Percentiles rank a stretch among this genome's conserved stretches.
Conservation (phyloP, 1,140 invertebrate genomes). For the Trissolcus basalis region DNA sequence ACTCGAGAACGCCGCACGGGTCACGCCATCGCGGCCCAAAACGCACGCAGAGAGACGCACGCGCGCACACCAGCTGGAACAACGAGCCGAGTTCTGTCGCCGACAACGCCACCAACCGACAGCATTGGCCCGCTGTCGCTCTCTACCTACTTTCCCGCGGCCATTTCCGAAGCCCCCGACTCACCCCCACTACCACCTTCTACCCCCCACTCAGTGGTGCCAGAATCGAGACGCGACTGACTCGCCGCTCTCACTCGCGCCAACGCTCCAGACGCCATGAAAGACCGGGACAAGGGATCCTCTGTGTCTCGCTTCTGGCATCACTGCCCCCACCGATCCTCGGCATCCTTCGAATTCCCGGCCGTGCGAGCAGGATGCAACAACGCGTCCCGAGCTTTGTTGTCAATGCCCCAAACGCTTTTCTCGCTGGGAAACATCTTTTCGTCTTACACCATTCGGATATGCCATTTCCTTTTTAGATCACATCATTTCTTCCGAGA, state of each 20-base stretch:
- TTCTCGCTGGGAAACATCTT: background rate
- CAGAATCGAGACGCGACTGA: conserved; percentile 11
- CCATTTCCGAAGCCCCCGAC: conserved; percentile 70
- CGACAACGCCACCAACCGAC: conserved; percentile 43
- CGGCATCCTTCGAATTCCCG: conserved; percentile 36
- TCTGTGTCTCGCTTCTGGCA: conserved; percentile 12
- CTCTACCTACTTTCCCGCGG: conserved; percentile 75
- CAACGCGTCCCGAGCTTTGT: conserved; percentile 17
- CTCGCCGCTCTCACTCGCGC: too few species aligned
- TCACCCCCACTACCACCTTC: conserved; percentile 21
- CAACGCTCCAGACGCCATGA: too few species aligned
- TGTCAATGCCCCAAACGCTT: background rate
- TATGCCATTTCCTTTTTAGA: too few species aligned
- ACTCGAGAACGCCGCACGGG: conserved; percentile 9
- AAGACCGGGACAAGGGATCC: background rate
- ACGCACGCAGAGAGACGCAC: conserved; percentile 49
- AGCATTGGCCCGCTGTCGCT: conserved; percentile 58
- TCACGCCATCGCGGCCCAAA: conserved; percentile 32
- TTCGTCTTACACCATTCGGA: too few species aligned
- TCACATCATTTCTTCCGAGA: too few species aligned
- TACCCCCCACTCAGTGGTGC: background rate
- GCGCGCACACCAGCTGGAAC: conserved; percentile 51
- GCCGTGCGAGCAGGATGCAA: conserved; percentile 27
- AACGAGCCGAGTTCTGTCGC: conserved; percentile 27
- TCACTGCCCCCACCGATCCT: conserved; percentile 7